Evolutionary conservation across 1,140 invertebrate species (phyloP).

Genomic region (Globodera rostochiensis): DNA sequence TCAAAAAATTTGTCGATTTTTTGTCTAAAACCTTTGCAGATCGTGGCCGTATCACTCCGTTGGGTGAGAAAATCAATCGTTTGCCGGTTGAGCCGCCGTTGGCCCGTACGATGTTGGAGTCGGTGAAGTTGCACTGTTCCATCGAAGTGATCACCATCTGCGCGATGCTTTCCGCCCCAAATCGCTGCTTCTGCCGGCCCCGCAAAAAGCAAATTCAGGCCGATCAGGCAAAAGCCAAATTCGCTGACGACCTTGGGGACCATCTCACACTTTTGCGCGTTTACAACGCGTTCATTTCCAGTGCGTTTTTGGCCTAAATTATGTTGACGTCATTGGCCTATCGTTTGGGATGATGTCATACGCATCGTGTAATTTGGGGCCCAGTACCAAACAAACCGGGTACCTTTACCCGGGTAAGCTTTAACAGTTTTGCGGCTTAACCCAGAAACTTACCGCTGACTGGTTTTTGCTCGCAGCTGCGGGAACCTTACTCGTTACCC

Average conservation of each 20-base stretch:
- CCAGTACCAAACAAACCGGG: no score
- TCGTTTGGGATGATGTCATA: no score
- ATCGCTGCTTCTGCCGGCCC: conserved; percentile 92
- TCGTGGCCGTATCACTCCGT: conserved; percentile 83
- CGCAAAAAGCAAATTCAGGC: conserved; percentile 98
- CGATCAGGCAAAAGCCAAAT: conserved; percentile 97
- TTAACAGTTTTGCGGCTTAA: no score
- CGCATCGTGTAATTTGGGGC: no score
- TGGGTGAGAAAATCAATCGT: conserved; percentile 98
- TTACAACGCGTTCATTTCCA: conserved; percentile 97
- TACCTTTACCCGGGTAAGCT: no score
- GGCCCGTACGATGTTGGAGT: conserved; percentile 80
- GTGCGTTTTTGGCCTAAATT: conserved; percentile 68
- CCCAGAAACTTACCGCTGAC: no score
- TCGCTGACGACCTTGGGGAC: conserved; percentile 98
- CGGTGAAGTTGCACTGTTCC: conserved; percentile 90
- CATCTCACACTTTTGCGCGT: conserved; percentile 92
- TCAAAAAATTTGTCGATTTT: no score
- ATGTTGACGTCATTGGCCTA: no score
- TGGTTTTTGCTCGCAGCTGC: no score
- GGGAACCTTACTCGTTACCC: no score
- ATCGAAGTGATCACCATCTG: conserved; percentile 98
- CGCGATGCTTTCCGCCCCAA: conserved; percentile 88
- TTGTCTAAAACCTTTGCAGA: not conserved
- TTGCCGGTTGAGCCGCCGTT: conserved; percentile 98